phyloP scores from a whole-genome alignment of 2,113 vertebrate genomes.

The Seriola dumerili region DNA sequence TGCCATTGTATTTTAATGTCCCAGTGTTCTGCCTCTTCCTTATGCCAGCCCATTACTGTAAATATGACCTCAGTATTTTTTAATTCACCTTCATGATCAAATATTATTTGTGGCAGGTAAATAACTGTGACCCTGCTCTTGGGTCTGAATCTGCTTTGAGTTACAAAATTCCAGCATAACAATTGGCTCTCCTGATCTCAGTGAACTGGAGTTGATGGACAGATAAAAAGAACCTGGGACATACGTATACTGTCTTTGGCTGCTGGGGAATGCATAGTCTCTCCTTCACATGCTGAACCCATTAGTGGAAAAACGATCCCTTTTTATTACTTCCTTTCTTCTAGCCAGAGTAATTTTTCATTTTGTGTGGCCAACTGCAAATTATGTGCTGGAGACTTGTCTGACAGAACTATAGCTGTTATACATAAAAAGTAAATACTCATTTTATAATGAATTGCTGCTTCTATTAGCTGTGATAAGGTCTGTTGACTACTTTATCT shows the following conservation, averaged over 20 bases:
- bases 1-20: background rate
- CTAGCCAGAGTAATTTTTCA: slow-evolving; percentile 64
- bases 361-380: slow-evolving; percentile 65
- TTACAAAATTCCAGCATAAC: slow-evolving; percentile 38
- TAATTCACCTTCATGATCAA: slow-evolving; percentile 4
- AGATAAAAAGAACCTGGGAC: slow-evolving; percentile 50
- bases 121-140: background rate
- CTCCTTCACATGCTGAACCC: slow-evolving; percentile 71
- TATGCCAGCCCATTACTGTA: background rate
- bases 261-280: slow-evolving; percentile 53
- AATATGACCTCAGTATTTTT: slow-evolving; percentile 20
- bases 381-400: slow-evolving; percentile 50
- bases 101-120: slow-evolving; percentile 13
- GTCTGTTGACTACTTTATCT: slow-evolving; percentile 21
- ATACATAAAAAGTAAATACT: slow-evolving; percentile 37
- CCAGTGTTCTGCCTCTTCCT: slow-evolving; percentile 1
- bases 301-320: slow-evolving; percentile 70
- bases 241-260: slow-evolving; percentile 41
- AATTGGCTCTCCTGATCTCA: slow-evolving; percentile 37
- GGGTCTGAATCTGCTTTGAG: slow-evolving; percentile 41
- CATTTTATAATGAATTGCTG: slow-evolving; percentile 37
- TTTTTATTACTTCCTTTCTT: slow-evolving; percentile 74
- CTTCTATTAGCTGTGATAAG: slow-evolving; percentile 45
- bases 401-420: slow-evolving; percentile 50
- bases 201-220: slow-evolving; percentile 52